A percentile compares a stretch with the other conserved stretches of the same genome.
phyloP scores from a whole-genome alignment of 2,797 vertebrate genomes.

The Rallus crepitans region DNA sequence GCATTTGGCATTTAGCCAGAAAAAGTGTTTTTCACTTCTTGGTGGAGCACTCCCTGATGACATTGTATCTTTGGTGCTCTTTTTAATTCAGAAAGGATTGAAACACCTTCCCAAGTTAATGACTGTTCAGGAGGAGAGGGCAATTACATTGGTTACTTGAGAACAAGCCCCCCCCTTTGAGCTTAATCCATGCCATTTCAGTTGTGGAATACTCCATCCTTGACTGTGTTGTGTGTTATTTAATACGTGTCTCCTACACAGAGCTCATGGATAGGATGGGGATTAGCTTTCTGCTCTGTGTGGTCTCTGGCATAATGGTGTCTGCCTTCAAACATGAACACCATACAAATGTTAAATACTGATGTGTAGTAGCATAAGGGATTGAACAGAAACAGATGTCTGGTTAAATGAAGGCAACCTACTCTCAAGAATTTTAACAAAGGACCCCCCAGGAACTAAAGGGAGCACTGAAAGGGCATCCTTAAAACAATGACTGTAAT shows the following conservation, averaged over 20 bases:
- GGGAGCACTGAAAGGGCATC: neutral
- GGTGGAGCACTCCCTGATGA: neutral
- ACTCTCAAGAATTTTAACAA: neutral
- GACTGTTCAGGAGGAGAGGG: neutral
- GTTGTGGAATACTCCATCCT: accelerated
- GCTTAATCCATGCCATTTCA: neutral
- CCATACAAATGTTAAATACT: neutral
- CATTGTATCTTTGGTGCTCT: neutral
- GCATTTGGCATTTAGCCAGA: neutral
- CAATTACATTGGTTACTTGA: neutral
- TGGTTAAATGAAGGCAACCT: neutral
- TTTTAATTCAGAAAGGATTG: neutral
- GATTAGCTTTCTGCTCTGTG: neutral
- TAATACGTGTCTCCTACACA: neutral
- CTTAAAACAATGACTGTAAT: neutral
- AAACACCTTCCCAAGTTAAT: neutral
- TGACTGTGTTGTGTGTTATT: accelerated
- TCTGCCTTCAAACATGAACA: neutral
- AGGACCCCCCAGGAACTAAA: neutral
- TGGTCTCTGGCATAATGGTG: neutral
- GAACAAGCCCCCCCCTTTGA: neutral
- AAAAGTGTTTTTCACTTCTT: neutral
- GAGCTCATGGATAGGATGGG: accelerated
- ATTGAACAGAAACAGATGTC: neutral
- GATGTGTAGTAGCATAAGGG: neutral